Conservation (phyloP, 1,140 invertebrate species). For the Aradophagus sp. region DNA sequence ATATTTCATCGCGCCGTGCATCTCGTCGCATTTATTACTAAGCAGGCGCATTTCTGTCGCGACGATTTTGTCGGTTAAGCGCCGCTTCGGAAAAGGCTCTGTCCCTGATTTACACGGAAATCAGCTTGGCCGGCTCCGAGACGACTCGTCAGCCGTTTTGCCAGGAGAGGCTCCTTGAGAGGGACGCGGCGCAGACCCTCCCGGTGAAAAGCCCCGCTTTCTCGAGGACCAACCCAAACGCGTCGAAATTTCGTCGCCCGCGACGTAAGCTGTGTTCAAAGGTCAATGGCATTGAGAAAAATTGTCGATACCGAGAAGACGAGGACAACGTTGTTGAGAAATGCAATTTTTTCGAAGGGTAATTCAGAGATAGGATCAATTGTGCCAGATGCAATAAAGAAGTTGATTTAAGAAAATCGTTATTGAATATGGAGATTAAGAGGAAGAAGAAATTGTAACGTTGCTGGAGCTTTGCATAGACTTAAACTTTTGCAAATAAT, state of each 20-base stretch:
- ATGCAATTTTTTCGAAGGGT: too few relatives aligned
- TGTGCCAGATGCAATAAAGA: too few relatives aligned
- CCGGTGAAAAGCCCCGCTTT: conserved; percentile 15
- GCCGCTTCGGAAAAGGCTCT: conserved; percentile 41
- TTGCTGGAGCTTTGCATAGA: too few relatives aligned
- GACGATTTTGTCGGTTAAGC: conserved; percentile 49
- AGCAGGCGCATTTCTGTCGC: conserved; percentile 47
- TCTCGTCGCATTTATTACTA: conserved; percentile 50
- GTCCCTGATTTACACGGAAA: conserved; percentile 53
- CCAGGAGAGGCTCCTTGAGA: conserved; percentile 34
- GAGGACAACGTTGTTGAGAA: too few relatives aligned
- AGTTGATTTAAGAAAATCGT: too few relatives aligned
- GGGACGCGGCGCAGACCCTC: conserved; percentile 25
- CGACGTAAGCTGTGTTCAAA: conserved; percentile 7
- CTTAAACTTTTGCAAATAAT: too few relatives aligned
- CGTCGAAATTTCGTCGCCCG: conserved; percentile 15
- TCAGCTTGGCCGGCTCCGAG: conserved; percentile 33
- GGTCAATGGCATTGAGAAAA: conserved; percentile 1
- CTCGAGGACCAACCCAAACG: conserved; percentile 21
- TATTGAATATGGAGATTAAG: too few relatives aligned
- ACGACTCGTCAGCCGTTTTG: conserved; percentile 44
- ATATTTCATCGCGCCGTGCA: conserved; percentile 53
- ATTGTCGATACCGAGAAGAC: not conserved
- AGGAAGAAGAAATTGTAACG: too few relatives aligned
- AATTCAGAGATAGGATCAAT: too few relatives aligned